Conservation (phyloP, 2,113 vertebrate genomes). For the Laticauda colubrina region DNA sequence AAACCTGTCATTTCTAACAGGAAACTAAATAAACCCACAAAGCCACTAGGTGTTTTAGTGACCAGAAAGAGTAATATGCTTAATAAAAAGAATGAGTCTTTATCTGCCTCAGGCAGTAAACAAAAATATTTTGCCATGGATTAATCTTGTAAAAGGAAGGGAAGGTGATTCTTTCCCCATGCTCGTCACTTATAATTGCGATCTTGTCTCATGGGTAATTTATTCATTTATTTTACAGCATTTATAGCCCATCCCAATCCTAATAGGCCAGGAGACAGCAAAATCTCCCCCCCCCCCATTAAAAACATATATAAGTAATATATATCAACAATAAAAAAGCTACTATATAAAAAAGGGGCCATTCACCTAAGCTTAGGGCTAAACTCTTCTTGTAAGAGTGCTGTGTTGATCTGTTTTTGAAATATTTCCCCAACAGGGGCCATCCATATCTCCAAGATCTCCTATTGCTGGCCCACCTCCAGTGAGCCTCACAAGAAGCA, state of each 20-base stretch:
- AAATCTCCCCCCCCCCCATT: neutral
- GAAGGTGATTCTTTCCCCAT: neutral
- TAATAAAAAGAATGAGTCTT: neutral
- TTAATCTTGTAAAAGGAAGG: neutral
- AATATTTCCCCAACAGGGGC: neutral
- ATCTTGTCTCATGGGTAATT: neutral
- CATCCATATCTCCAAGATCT: neutral
- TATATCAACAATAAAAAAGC: neutral
- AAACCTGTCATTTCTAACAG: neutral
- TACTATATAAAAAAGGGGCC: neutral
- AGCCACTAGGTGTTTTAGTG: neutral
- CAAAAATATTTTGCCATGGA: neutral
- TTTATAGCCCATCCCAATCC: neutral
- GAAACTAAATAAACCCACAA: neutral
- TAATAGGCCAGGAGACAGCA: neutral
- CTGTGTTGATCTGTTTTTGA: neutral
- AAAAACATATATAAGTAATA: neutral
- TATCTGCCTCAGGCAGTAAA: neutral
- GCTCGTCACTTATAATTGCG: neutral
- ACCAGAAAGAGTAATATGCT: neutral
- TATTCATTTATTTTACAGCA: neutral
- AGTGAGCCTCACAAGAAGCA: neutral
- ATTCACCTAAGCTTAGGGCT: neutral
- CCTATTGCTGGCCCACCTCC: neutral
- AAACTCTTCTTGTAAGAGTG: neutral